Conservation (phyloP, 2,113 vertebrate species). For the Cnemophilus loriae region DNA sequence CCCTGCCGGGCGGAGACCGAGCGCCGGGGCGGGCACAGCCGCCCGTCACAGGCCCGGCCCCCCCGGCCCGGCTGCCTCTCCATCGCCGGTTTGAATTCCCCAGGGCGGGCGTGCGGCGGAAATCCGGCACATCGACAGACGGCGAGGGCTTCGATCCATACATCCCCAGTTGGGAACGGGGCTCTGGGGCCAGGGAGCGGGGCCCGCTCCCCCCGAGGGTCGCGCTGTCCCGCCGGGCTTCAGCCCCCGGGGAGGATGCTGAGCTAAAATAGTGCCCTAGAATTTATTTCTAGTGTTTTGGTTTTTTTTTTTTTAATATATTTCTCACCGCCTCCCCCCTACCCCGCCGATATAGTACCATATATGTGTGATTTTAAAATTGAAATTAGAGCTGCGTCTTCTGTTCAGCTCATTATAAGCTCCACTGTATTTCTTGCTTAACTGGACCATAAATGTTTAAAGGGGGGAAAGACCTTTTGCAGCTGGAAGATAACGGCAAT, state of each 20-base stretch:
- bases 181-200: too few species aligned
- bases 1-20: background rate
- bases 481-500: background rate
- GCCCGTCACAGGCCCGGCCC: background rate
- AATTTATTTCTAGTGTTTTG: background rate
- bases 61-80: background rate
- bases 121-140: background rate
- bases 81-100: background rate
- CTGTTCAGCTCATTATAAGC: background rate
- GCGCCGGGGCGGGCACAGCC: background rate
- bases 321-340: background rate
- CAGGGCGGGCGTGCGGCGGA: background rate
- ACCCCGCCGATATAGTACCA: accelerated
- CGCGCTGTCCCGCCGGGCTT: background rate
- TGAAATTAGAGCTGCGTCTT: background rate
- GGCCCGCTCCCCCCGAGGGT: background rate
- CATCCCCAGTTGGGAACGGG: accelerated
- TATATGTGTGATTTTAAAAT: background rate
- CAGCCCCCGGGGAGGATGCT: background rate
- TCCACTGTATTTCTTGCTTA: background rate
- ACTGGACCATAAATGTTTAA: background rate
- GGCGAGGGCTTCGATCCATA: accelerated
- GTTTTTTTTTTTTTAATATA: background rate
- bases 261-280: background rate
- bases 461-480: background rate